Base-by-base conservation (phyloP, 2,113 vertebrate genomes). In the Aphyosemion australe region DNA sequence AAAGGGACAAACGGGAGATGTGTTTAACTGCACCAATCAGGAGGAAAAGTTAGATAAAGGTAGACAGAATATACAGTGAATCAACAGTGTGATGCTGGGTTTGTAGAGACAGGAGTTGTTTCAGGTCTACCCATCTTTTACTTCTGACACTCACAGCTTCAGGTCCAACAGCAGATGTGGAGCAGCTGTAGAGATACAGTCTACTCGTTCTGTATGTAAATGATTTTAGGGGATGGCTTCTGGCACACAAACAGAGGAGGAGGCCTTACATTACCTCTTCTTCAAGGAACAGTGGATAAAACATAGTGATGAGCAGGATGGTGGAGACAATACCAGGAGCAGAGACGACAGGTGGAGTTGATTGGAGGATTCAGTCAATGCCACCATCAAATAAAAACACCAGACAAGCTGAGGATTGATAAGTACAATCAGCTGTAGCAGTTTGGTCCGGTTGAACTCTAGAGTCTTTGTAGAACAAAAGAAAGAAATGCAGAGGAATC, bases 331-430 rank as follows among this genome's bases (percentile, higher is more conserved):
- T 42, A 80, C 50, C n/a, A 26, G 65, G 72, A 57, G 47, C 5
- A 39, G 63, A 69, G 61, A 74, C 55, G 34, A 37, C 34, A 37
- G 34, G 34, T 37, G 34, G 9, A 26, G 26, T 4, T 26, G 68
- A 72, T 52, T 52, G 57, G 39, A 59, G 13, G 74, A 69, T 76
- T 71, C 75, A 48, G 71, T 65, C 73, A 78, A 66, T 50, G 71
- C 76, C 60, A 53, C 61, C 64, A 59, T 75, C 67, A 72, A 64
- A 62, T 68, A 43, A 57, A 79, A 59, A 85, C 62, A 82, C 75
- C 41, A 71, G 74, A 72, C 13, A 62, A 73, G 66, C 41, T 0
- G 18, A 81, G 53, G 66, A 63, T 21, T 55, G 57, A 59, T 75
- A 51, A 26, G 54, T 46, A 47, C 59, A 55, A 72, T 70, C 34